Conservation (phyloP, 2,888 invertebrate species). For the Macrosiphum euphorbiae region DNA sequence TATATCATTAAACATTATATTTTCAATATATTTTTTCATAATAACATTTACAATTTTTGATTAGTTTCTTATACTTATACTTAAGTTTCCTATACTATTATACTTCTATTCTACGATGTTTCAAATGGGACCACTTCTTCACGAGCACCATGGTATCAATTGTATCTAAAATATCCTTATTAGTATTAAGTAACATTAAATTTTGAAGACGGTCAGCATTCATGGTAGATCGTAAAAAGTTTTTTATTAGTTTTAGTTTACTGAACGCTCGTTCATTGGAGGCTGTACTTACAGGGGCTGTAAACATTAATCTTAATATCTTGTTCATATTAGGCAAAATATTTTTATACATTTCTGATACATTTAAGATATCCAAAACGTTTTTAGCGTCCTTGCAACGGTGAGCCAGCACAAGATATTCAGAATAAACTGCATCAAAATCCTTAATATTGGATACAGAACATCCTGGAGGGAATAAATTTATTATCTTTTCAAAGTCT, state of each 20-base stretch:
- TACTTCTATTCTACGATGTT: too few species aligned
- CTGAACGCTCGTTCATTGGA: neutral
- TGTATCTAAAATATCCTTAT: too few species aligned
- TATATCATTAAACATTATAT: neutral
- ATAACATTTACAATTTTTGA: too few species aligned
- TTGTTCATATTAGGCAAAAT: neutral
- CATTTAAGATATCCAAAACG: neutral
- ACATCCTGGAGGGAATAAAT: neutral
- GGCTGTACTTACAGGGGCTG: neutral
- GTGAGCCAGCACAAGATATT: neutral
- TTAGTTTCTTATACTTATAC: neutral
- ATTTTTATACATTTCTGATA: neutral
- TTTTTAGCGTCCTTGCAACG: neutral
- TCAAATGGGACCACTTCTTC: too few species aligned
- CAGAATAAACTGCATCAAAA: neutral
- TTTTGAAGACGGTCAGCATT: neutral
- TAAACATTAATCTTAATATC: neutral
- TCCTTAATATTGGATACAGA: neutral
- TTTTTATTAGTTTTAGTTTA: neutral
- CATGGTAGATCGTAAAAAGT: neutral
- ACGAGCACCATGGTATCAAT: too few species aligned
- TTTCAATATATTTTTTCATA: neutral
- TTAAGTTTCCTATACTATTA: too few species aligned
- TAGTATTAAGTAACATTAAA: too few species aligned
- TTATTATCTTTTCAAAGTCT: neutral